Conservation (phyloP, 2,888 invertebrate genomes). For the Apamea monoglypha region DNA sequence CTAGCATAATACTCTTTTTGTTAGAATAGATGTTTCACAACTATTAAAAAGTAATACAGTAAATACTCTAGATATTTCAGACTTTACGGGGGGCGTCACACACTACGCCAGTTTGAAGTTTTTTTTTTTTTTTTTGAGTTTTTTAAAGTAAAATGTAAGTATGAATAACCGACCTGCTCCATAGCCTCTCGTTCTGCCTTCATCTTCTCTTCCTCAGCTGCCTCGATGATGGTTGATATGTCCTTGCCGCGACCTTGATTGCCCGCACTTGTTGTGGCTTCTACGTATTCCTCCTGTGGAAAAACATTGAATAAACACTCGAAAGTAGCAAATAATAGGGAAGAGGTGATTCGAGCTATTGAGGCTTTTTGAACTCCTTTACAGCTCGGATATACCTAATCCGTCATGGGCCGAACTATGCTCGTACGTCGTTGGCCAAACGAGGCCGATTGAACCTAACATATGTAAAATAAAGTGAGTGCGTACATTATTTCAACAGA, state of each 20-base stretch:
- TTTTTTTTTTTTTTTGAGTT: no score
- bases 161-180: slow-evolving; percentile 78
- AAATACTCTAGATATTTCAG: no score
- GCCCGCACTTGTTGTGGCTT: slow-evolving; percentile 94
- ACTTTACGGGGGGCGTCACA: no score
- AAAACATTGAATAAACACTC: background rate
- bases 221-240: slow-evolving; percentile 96
- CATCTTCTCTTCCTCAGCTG: slow-evolving; percentile 92
- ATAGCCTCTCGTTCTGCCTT: slow-evolving; percentile 87
- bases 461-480: no score
- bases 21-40: no score
- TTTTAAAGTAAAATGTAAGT: background rate
- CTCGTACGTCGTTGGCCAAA: background rate
- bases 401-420: background rate
- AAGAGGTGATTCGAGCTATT: background rate
- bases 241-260: slow-evolving; percentile 97
- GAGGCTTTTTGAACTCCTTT: background rate
- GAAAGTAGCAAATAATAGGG: background rate
- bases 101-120: background rate
- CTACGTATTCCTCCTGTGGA: slow-evolving; percentile 93
- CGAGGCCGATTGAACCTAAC: background rate
- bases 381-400: background rate
- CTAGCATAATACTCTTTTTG: no score
- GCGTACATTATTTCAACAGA: no score
- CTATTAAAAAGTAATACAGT: no score